phyloP scores from a whole-genome alignment of 2,888 invertebrate genomes.

The Micoletzkya japonica region DNA sequence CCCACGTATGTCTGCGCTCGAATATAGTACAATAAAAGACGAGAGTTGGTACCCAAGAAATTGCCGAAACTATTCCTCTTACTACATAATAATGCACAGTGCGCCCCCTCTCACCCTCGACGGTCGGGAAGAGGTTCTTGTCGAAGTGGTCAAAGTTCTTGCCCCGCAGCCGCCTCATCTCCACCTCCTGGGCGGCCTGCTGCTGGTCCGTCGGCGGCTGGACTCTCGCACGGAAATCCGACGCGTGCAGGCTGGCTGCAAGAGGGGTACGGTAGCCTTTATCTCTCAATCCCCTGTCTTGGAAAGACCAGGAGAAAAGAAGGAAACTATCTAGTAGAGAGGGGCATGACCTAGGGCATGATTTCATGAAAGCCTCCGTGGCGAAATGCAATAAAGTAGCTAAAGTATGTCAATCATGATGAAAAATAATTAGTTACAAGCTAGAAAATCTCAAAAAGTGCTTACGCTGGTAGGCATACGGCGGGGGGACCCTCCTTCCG shows the following conservation, averaged over 20 bases:
- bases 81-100: not conserved
- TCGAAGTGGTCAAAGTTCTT: slow-evolving; percentile 6
- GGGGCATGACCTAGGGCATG: not conserved
- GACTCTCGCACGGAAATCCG: slow-evolving; percentile 21
- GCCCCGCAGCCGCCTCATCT: slow-evolving; percentile 4
- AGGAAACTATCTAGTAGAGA: not conserved
- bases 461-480: too few relatives aligned
- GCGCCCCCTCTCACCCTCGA: not conserved
- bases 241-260: too few relatives aligned
- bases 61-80: not conserved
- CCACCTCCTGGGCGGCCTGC: slow-evolving; percentile 6
- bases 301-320: too few relatives aligned
- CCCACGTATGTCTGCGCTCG: too few relatives aligned
- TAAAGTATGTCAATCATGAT: too few relatives aligned
- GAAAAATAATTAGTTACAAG: too few relatives aligned
- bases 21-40: not conserved
- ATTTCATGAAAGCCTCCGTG: too few relatives aligned
- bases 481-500: too few relatives aligned
- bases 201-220: slow-evolving; percentile 23
- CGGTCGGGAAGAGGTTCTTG: slow-evolving; percentile 9
- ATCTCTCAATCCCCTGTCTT: too few relatives aligned
- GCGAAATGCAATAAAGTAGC: too few relatives aligned
- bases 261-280: too few relatives aligned
- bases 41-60: not conserved
- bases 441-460: too few relatives aligned